phyloP scores from a whole-genome alignment of 1,140 invertebrate genomes.

The Hylaeus volcanicus region DNA sequence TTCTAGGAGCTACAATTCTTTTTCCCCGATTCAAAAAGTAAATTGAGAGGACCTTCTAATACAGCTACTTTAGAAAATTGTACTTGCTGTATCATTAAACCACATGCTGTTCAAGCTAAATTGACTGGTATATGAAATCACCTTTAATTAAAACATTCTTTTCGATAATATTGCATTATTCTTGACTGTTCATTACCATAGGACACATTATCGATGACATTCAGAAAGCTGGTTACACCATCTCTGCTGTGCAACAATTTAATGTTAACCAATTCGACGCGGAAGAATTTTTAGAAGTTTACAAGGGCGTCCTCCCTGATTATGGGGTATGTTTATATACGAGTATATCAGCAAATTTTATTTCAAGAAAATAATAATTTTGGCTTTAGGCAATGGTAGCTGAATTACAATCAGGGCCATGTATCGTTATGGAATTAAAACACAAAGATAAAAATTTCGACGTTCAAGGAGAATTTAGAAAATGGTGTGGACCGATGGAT shows the following conservation, averaged over 20 bases:
- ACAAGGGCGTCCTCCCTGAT: conserved; percentile 93
- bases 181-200: conserved; percentile 70
- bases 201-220: conserved; percentile 89
- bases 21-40: conserved; percentile 82
- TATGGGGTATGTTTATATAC: conserved; percentile 83
- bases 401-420: conserved; percentile 90
- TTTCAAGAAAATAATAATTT: background rate
- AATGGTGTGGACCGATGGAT: conserved; percentile 92
- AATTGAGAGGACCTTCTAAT: conserved; percentile 78
- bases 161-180: background rate
- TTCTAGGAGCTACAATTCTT: conserved; percentile 85
- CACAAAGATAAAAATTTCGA: conserved; percentile 82
- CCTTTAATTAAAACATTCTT: conserved; percentile 12
- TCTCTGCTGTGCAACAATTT: conserved; percentile 91
- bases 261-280: conserved; percentile 89
- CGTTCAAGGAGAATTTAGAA: conserved; percentile 89
- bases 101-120: conserved; percentile 91
- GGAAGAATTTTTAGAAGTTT: conserved; percentile 96
- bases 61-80: conserved; percentile 85
- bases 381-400: conserved; percentile 87
- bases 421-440: conserved; percentile 92
- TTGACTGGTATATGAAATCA: conserved; percentile 69
- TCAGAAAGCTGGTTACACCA: conserved; percentile 86
- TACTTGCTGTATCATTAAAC: conserved; percentile 94
- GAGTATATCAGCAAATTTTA: background rate